These are phyloP conservation scores for Metopia argyrocephala DNA, from an alignment of 2,888 invertebrate genomes.

Conservation along the genomic window DNA sequence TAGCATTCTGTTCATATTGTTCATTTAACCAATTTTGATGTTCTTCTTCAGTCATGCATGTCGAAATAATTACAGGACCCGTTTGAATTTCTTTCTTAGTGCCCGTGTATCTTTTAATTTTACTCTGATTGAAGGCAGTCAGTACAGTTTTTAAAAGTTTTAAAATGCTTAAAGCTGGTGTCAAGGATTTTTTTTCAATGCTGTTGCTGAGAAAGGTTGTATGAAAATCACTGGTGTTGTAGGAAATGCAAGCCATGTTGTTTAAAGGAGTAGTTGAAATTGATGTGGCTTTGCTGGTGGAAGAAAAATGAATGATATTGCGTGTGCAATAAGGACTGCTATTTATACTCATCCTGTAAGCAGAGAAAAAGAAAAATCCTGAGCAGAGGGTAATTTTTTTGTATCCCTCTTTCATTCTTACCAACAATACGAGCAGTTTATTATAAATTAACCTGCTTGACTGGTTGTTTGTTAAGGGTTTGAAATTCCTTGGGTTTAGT, in stretches of 20 bases:
- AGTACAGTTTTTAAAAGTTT: conserved; percentile 63
- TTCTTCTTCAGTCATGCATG: conserved; percentile 64
- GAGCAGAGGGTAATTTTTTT: conserved; percentile 11
- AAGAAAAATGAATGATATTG: conserved; percentile 32
- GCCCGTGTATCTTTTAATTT: conserved; percentile 7
- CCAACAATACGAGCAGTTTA: no score
- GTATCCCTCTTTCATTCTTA: not conserved
- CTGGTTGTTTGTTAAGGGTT: conserved; percentile 40
- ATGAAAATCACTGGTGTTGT: conserved; percentile 31
- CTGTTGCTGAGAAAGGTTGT: conserved; percentile 28
- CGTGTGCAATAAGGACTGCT: not conserved
- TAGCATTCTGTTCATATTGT: conserved; percentile 40
- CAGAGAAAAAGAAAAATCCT: conserved; percentile 38
- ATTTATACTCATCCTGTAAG: conserved; percentile 43
- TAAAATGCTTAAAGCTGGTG: conserved; percentile 55
- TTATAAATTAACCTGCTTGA: conserved; percentile 37
- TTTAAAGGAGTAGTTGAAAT: not conserved
- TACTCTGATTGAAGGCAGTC: conserved; percentile 55
- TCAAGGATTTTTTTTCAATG: conserved; percentile 51
- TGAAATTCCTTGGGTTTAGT: conserved; percentile 41
- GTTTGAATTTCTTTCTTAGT: conserved; percentile 30
- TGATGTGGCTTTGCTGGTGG: conserved; percentile 40
- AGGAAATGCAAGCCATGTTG: conserved; percentile 47
- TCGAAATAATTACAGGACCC: conserved; percentile 22
- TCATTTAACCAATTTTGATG: conserved; percentile 65